Percentiles rank a stretch among this genome's conserved stretches.
Conservation (phyloP, 2,888 invertebrate species). For the Lobophora halterata region DNA sequence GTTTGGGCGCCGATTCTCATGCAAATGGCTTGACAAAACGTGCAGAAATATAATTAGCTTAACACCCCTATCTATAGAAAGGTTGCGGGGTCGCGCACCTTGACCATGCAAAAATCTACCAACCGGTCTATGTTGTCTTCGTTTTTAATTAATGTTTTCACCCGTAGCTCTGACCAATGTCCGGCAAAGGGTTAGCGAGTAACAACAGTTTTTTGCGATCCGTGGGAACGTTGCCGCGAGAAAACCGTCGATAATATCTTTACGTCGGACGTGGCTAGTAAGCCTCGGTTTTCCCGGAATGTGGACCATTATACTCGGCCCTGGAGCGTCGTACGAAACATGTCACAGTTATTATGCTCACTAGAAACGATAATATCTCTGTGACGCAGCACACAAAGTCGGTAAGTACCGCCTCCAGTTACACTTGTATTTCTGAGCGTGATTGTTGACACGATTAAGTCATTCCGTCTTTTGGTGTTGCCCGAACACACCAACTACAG, state of each 20-base stretch:
- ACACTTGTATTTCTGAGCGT: slow-evolving; percentile 53
- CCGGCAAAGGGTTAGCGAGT: slow-evolving; percentile 47
- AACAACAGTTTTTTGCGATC: slow-evolving; percentile 57
- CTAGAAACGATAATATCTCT: slow-evolving; percentile 76
- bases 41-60: slow-evolving; percentile 80
- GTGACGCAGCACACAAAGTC: slow-evolving; percentile 66
- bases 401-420: slow-evolving; percentile 49
- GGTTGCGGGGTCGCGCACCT: slow-evolving; percentile 55
- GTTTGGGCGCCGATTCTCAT: slow-evolving; percentile 66
- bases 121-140: slow-evolving; percentile 69
- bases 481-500: too few species aligned
- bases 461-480: slow-evolving; percentile 36
- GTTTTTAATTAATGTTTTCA: slow-evolving; percentile 75
- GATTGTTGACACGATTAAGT: slow-evolving; percentile 64
- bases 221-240: slow-evolving; percentile 67
- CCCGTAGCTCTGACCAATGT: slow-evolving; percentile 64
- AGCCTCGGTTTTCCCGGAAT: slow-evolving; percentile 72
- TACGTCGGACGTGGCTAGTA: slow-evolving; percentile 60
- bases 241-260: slow-evolving; percentile 64
- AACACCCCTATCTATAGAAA: slow-evolving; percentile 43
- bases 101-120: slow-evolving; percentile 62
- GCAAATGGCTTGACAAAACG: slow-evolving; percentile 74
- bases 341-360: slow-evolving; percentile 79
- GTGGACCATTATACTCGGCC: slow-evolving; percentile 69
- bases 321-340: slow-evolving; percentile 69